A percentile compares a stretch with the other conserved stretches of the same genome.
phyloP scores from a whole-genome alignment of 2,113 vertebrate genomes.

The Loxodonta africana region DNA sequence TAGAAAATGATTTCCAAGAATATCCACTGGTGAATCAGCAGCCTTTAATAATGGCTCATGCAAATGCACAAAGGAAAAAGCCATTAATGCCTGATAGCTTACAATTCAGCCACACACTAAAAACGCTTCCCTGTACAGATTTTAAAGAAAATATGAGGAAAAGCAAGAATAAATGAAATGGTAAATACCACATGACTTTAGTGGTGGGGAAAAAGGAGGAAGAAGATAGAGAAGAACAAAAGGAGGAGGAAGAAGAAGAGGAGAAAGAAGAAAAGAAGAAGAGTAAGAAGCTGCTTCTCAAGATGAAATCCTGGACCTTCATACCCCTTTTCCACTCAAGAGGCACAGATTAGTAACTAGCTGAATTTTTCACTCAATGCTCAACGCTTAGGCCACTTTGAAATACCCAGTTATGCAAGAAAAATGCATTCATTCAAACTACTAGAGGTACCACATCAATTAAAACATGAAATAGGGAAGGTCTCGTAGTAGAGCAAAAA shows the following conservation, averaged over 20 bases:
- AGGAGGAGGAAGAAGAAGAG: background rate
- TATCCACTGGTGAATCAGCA: background rate
- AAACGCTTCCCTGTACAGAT: background rate
- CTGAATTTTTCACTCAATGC: too few relatives aligned
- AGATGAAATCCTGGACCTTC: background rate
- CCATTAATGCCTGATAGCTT: background rate
- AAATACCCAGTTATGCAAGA: background rate
- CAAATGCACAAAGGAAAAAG: background rate
- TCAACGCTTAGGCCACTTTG: background rate
- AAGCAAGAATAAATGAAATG: background rate
- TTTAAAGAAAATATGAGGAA: background rate
- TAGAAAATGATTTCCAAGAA: constrained; percentile 11
- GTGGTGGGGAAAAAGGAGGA: background rate
- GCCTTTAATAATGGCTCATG: background rate
- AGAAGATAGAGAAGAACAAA: background rate
- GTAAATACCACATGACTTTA: background rate
- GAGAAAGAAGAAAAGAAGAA: rapidly evolving
- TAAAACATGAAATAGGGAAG: background rate
- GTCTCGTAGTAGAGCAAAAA: background rate
- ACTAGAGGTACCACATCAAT: too few relatives aligned
- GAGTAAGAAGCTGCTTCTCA: background rate
- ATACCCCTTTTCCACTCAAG: background rate
- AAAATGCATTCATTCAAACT: background rate
- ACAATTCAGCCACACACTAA: background rate
- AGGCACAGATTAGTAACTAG: background rate